A percentile compares a stretch with the other conserved stretches of the same genome.
phyloP scores from a whole-genome alignment of 2,113 vertebrate species.

The Colaptes auratus region DNA sequence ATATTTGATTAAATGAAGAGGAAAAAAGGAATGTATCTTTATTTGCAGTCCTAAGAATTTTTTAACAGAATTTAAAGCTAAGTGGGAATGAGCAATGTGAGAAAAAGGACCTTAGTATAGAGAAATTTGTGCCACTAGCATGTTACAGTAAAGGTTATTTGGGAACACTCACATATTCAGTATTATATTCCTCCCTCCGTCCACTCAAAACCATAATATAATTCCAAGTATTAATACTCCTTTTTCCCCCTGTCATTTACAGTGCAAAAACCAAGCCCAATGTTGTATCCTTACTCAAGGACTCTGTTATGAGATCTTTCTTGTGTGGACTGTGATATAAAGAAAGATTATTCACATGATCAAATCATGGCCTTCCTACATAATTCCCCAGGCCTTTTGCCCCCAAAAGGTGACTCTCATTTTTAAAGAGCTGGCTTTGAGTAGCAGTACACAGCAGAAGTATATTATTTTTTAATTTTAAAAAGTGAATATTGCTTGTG shows the following conservation, averaged over 20 bases:
- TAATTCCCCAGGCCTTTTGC: background rate
- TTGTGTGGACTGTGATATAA: background rate
- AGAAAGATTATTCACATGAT: background rate
- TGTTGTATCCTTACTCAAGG: background rate
- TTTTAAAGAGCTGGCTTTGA: background rate
- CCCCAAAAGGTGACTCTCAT: background rate
- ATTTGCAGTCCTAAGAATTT: background rate
- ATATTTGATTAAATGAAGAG: background rate
- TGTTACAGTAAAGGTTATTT: background rate
- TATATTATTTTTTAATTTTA: background rate
- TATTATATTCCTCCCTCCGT: background rate
- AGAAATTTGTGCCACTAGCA: background rate
- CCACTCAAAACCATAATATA: background rate
- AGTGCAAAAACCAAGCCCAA: background rate
- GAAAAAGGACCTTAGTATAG: background rate
- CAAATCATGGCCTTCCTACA: background rate
- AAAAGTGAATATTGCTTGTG: background rate
- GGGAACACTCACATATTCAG: background rate
- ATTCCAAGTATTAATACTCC: background rate
- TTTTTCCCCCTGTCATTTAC: background rate
- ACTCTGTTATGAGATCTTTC: background rate
- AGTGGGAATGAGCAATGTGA: background rate
- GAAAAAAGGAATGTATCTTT: background rate
- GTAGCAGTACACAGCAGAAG: background rate
- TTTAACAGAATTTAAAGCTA: background rate